phyloP scores from a whole-genome alignment of 1,140 invertebrate species.

The Colletes gigas region DNA sequence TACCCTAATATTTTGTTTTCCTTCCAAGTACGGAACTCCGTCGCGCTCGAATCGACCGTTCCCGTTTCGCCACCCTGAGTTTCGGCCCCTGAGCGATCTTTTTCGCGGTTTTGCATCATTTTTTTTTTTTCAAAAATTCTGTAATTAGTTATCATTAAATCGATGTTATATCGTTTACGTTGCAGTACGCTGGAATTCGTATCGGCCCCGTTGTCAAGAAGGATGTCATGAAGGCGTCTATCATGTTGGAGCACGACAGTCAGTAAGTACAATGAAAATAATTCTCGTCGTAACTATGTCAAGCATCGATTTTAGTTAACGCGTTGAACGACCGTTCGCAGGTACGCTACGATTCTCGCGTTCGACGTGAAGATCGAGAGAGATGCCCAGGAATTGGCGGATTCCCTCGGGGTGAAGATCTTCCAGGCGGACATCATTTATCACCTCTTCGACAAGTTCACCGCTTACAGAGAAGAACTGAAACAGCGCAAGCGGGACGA shows the following conservation, averaged over 20 bases:
- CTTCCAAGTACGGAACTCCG: conserved; percentile 38
- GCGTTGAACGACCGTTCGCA: conserved; percentile 68
- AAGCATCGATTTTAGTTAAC: too few species aligned
- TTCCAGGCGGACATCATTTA: conserved; percentile 99
- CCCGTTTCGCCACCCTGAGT: background rate
- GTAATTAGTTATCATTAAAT: too few species aligned
- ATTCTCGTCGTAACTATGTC: background rate
- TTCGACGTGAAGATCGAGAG: conserved; percentile 99
- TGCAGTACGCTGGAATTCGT: conserved; percentile 97
- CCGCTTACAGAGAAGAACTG: conserved; percentile 96
- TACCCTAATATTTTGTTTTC: conserved; percentile 38
- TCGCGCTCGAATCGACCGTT: background rate
- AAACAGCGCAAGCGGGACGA: conserved; percentile 96
- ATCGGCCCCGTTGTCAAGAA: conserved; percentile 99
- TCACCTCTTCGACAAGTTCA: conserved; percentile 99
- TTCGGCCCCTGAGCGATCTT: too few species aligned
- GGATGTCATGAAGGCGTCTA: conserved; percentile 99
- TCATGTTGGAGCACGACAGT: conserved; percentile 98
- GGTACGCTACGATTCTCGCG: conserved; percentile 98
- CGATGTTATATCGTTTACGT: background rate
- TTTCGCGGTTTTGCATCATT: too few species aligned
- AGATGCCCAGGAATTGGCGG: conserved; percentile 98
- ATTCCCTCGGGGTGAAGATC: conserved; percentile 96
- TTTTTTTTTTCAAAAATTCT: too few species aligned
- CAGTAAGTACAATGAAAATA: conserved; percentile 87